phyloP scores from a whole-genome alignment of 2,888 invertebrate species.

The Athrips mouffetella region DNA sequence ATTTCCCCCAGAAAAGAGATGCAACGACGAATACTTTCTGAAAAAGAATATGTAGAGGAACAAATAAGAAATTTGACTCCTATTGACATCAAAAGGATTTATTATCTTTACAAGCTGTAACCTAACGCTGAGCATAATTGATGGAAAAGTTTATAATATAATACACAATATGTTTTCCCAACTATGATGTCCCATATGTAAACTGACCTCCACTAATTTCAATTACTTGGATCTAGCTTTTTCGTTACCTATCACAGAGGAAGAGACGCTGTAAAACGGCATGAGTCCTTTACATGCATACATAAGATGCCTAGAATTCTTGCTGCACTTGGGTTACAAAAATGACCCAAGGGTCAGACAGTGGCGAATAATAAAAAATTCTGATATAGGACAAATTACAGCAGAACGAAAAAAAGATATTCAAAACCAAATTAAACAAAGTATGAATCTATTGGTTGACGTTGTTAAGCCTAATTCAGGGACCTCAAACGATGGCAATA shows the following conservation, averaged over 20 bases:
- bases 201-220: conserved; percentile 14
- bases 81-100: neutral
- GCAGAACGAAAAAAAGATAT: conserved; percentile 14
- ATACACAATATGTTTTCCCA: conserved; percentile 13
- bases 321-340: conserved; percentile 9
- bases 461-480: conserved; percentile 11
- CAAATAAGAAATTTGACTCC: neutral
- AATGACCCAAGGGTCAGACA: conserved; percentile 9
- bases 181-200: conserved; percentile 14
- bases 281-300: conserved; percentile 16
- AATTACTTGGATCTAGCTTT: conserved; percentile 13
- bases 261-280: conserved; percentile 7
- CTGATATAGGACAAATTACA: neutral
- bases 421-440: conserved; percentile 2
- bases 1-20: no score
- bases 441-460: conserved; percentile 7
- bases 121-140: neutral
- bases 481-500: conserved; percentile 9
- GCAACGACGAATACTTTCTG: no score
- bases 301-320: conserved; percentile 7
- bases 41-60: no score
- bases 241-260: neutral
- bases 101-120: neutral
- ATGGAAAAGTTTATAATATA: conserved; percentile 12
- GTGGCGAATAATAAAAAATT: conserved; percentile 13